Percentiles rank a stretch among this genome's conserved stretches.
Conservation (phyloP, 1,140 invertebrate species). For the Pseudachorutes palmiensis region DNA sequence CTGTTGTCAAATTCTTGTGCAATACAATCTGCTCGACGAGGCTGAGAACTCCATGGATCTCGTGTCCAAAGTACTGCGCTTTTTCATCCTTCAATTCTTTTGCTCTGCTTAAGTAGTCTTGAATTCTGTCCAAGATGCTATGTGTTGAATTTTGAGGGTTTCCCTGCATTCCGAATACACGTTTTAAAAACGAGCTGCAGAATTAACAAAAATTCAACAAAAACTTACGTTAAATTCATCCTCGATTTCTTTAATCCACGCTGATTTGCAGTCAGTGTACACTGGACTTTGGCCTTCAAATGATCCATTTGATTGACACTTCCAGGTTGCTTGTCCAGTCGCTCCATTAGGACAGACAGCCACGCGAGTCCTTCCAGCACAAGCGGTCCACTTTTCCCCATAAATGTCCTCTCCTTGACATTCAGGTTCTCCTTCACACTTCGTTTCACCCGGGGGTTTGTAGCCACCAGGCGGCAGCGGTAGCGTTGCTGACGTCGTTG, state of each 20-base stretch:
- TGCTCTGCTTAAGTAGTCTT: neutral
- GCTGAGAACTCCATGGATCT: neutral
- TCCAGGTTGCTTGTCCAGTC: neutral
- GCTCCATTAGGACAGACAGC: neutral
- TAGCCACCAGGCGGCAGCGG: too few species aligned
- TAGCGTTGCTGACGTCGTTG: too few species aligned
- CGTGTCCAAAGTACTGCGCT: conserved; percentile 18
- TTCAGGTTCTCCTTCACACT: too few species aligned
- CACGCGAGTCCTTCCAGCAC: neutral
- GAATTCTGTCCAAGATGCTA: neutral
- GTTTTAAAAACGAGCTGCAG: too few species aligned
- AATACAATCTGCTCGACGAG: neutral
- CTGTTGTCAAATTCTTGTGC: neutral
- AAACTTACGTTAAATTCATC: too few species aligned
- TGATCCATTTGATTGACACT: neutral
- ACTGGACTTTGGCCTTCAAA: conserved; percentile 1
- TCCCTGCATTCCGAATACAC: too few species aligned
- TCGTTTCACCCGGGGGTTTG: too few species aligned
- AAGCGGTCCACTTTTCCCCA: neutral
- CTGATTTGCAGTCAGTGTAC: neutral
- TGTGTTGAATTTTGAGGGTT: neutral
- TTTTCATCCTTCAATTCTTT: neutral
- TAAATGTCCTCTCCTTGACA: neutral
- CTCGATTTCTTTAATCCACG: neutral
- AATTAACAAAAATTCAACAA: too few species aligned